Evolutionary conservation across 1,140 invertebrate genomes (phyloP), one percentile per base, ranked within the genome.

Genomic region (Phymorhynchus buccinoides): DNA sequence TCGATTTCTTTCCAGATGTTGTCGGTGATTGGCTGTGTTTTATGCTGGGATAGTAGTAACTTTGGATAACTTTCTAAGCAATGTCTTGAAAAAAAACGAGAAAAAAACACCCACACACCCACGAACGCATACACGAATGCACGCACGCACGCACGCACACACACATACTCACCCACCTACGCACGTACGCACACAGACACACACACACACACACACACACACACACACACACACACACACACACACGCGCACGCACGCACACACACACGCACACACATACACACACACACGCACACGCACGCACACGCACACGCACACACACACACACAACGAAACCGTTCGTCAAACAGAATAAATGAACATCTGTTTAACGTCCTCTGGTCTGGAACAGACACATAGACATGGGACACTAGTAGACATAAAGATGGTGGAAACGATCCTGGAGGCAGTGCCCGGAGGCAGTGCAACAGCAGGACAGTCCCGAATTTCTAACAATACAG

Each of bases 221-320:
- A 52, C 48, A 52, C 48, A 52, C 48, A 52, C 48, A 52, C 48
- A 52, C 48, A 30, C 80, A 42, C 22, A 81, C 32, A 27, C 75
- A 35, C 75, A 35, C 75, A 27, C 75, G 1, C 75, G 35, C 75
- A 78, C 75, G 35, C 75, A 78, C 75, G 35, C 75, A 78, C 75
- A 78, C 75, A 78, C 75, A 78, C 4, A 78, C 75, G 35, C 75
- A 78, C 75, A 78, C 32, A 78, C 42, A 78, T 35, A 35, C 35
- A 27, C 27, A 27, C 9, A 66, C 22, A 66, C 62, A 30, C 62
- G 30, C 22, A 66, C 62, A 66, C 62, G 30, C 22, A 66, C 62
- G 37, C 27, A 27, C 9, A 66, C 22, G 30, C 62, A 30, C 62
- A 66, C 22, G 30, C 62, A 66, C 62, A 66, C 22, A 66, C 62